Conservation (phyloP, 2,888 invertebrate genomes). For the Dioctria linearis region DNA sequence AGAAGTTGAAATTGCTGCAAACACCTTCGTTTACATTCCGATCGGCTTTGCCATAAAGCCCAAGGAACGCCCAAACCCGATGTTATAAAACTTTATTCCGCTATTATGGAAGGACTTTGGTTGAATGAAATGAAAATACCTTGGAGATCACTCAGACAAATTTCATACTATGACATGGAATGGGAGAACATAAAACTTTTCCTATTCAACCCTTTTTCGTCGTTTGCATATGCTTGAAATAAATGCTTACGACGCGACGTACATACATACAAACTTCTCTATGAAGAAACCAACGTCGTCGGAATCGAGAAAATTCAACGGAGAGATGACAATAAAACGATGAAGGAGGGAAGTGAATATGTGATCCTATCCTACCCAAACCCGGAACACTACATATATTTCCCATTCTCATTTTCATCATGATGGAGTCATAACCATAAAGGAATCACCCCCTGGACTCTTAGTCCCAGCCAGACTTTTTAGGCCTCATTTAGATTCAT, state of each 20-base stretch:
- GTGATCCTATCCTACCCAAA: neutral
- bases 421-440: slow-evolving; percentile 47
- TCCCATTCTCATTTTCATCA: slow-evolving; percentile 29
- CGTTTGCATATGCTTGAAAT: neutral
- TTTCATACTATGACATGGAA: slow-evolving; percentile 2
- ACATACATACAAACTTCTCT: too few relatives aligned
- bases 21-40: too few relatives aligned
- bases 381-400: neutral
- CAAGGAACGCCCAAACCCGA: too few relatives aligned
- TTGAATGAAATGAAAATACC: slow-evolving; percentile 23
- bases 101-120: neutral
- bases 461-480: neutral
- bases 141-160: slow-evolving; percentile 14
- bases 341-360: neutral
- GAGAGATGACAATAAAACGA: neutral
- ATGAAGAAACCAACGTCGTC: neutral
- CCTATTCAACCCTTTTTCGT: neutral
- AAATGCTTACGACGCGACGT: neutral
- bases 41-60: too few relatives aligned
- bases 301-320: neutral
- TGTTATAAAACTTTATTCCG: slow-evolving; percentile 5
- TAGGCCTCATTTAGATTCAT: slow-evolving; percentile 44
- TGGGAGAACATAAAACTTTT: neutral
- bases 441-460: neutral
- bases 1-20: too few relatives aligned